phyloP scores from a whole-genome alignment of 1,140 invertebrate genomes.

The Drosophila setifemur region DNA sequence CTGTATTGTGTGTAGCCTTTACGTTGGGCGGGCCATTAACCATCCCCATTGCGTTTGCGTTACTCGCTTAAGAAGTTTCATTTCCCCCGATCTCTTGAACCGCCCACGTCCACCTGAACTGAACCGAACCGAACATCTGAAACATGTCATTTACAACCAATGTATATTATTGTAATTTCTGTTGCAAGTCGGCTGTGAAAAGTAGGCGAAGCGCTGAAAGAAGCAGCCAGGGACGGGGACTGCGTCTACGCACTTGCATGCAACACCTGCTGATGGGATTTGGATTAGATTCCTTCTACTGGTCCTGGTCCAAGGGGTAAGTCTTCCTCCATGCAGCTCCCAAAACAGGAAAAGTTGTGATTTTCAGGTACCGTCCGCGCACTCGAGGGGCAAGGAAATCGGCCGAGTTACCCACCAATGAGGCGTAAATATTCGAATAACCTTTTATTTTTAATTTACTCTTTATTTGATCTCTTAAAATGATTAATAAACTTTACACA shows the following conservation, averaged over 20 bases:
- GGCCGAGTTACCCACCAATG: neutral
- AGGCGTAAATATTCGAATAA: neutral
- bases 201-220: slow-evolving; percentile 70
- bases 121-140: neutral
- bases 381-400: neutral
- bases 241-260: slow-evolving; percentile 11
- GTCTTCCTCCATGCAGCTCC: slow-evolving; percentile 22
- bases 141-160: slow-evolving; percentile 45
- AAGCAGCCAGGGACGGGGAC: slow-evolving; percentile 55
- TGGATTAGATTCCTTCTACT: neutral
- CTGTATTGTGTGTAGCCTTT: slow-evolving; percentile 26
- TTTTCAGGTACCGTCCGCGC: slow-evolving; percentile 31
- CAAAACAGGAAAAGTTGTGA: slow-evolving; percentile 33
- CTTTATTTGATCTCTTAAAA: neutral
- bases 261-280: slow-evolving; percentile 3
- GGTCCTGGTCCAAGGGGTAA: slow-evolving; percentile 38
- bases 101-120: slow-evolving; percentile 25
- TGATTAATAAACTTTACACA: neutral
- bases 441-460: neutral
- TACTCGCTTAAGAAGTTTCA: slow-evolving; percentile 12
- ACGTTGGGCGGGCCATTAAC: slow-evolving; percentile 24
- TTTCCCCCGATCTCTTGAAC: slow-evolving; percentile 35
- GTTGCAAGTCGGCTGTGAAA: slow-evolving; percentile 74
- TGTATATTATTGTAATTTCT: slow-evolving; percentile 73
- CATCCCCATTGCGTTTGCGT: no score